Percentiles rank a stretch among this genome's conserved stretches.
phyloP scores from a whole-genome alignment of 1,140 invertebrate species.

The Phthorimaea operculella region DNA sequence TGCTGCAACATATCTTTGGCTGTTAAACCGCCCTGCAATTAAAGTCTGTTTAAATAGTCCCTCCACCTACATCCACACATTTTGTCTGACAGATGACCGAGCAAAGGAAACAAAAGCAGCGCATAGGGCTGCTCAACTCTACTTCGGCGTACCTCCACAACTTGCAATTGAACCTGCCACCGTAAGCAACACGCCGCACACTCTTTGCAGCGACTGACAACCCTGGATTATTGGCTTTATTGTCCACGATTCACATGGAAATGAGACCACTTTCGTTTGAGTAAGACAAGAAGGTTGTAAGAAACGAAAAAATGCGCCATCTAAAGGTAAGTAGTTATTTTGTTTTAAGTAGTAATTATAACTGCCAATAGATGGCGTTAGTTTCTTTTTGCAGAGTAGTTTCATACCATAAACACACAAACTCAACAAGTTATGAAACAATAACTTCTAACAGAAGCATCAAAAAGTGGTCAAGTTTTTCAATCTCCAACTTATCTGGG shows the following conservation, averaged over 20 bases:
- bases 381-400: too few species aligned
- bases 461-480: too few species aligned
- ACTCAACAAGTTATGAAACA: too few species aligned
- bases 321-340: background rate
- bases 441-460: too few species aligned
- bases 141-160: constrained; percentile 75
- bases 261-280: background rate
- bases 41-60: too few species aligned
- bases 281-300: background rate
- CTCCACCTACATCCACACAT: background rate
- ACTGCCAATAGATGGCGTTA: background rate
- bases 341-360: background rate
- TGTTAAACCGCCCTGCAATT: too few species aligned
- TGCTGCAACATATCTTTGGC: too few species aligned
- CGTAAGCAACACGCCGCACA: constrained; percentile 28
- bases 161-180: constrained; percentile 55
- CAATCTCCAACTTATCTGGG: too few species aligned
- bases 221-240: background rate
- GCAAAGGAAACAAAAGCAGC: constrained; percentile 92
- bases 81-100: constrained; percentile 82
- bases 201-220: background rate
- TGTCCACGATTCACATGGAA: background rate
- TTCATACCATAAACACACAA: too few species aligned
- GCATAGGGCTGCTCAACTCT: constrained; percentile 85
- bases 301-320: background rate